These are phyloP conservation scores for Pagetopsis macropterus DNA, from an alignment of 2,797 vertebrate species.

Conservation along the genomic window DNA sequence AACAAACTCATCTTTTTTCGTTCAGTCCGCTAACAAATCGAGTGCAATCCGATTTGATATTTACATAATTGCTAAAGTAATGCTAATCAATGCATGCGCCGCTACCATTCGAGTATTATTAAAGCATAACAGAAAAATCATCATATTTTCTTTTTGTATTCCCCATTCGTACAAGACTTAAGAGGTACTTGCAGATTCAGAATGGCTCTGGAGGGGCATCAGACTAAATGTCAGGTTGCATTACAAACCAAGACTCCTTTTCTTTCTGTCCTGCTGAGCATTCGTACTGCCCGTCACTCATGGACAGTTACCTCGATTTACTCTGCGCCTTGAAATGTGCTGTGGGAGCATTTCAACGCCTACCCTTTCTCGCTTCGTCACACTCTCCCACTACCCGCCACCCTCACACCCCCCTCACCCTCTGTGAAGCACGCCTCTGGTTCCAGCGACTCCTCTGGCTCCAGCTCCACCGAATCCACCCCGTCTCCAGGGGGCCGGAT, in stretches of 20 bases:
- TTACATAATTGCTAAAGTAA: not conserved
- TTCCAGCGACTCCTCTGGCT: constrained; percentile 92
- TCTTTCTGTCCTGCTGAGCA: constrained; percentile 60
- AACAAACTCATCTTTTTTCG: not conserved
- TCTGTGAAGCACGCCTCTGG: constrained; percentile 97
- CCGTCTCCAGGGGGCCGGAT: constrained; percentile 91
- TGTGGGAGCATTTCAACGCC: constrained; percentile 16
- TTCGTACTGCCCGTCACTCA: constrained; percentile 60
- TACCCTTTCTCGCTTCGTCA: constrained; percentile 16
- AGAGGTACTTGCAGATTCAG: constrained; percentile 18
- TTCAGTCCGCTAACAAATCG: not conserved
- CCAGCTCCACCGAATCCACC: constrained; percentile 89
- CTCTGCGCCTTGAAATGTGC: constrained; percentile 47
- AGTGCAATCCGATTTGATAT: not conserved
- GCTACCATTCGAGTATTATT: not conserved
- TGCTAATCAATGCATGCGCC: not conserved
- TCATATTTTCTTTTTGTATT: not conserved
- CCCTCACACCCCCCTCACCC: constrained; percentile 79
- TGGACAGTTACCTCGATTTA: constrained; percentile 50
- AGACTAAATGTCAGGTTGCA: constrained; percentile 55
- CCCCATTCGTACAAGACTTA: not conserved
- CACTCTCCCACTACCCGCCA: constrained; percentile 9
- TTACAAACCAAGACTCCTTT: constrained; percentile 40
- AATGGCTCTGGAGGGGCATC: constrained; percentile 28
- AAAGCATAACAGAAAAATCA: not conserved